Percentiles rank a stretch among this genome's conserved stretches.
Conservation (phyloP, 2,888 invertebrate species). For the Corbicula japonica region DNA sequence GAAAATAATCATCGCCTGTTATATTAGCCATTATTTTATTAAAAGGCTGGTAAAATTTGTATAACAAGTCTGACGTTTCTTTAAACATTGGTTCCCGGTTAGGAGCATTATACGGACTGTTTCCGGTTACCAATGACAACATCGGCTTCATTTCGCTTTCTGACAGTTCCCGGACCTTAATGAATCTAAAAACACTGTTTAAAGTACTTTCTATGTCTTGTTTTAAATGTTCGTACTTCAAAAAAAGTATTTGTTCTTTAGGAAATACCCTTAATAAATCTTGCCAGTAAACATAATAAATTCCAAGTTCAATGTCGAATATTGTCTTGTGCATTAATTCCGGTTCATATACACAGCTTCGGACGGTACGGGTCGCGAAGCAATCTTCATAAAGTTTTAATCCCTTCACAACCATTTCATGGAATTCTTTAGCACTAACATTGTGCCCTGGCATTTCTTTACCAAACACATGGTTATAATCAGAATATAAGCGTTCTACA, state of each 20-base stretch:
- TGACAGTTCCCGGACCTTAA: background rate
- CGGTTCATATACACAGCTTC: slow-evolving; percentile 29
- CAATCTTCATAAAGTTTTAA: slow-evolving; percentile 38
- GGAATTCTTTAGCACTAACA: slow-evolving; percentile 40
- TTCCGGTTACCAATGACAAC: no score
- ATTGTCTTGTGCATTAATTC: background rate
- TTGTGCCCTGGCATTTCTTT: background rate
- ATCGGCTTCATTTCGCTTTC: background rate
- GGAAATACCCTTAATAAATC: slow-evolving; percentile 22
- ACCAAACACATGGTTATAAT: slow-evolving; percentile 45
- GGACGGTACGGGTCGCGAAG: slow-evolving; percentile 22
- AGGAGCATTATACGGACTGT: no score
- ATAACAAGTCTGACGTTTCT: slow-evolving; percentile 4
- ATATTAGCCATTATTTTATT: slow-evolving; percentile 12
- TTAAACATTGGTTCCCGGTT: no score
- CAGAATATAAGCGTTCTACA: slow-evolving; percentile 49
- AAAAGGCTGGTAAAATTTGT: slow-evolving; percentile 10
- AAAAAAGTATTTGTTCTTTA: slow-evolving; percentile 3
- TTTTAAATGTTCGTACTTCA: slow-evolving; percentile 7
- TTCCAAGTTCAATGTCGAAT: slow-evolving; percentile 31
- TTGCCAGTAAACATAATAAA: slow-evolving; percentile 37
- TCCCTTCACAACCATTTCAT: slow-evolving; percentile 22
- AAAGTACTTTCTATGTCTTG: background rate
- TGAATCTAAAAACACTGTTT: slow-evolving; percentile 4
- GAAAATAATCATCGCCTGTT: background rate